These are phyloP conservation scores for Drosophila borborema DNA, from an alignment of 2,888 invertebrate species.

Conservation along the genomic window DNA sequence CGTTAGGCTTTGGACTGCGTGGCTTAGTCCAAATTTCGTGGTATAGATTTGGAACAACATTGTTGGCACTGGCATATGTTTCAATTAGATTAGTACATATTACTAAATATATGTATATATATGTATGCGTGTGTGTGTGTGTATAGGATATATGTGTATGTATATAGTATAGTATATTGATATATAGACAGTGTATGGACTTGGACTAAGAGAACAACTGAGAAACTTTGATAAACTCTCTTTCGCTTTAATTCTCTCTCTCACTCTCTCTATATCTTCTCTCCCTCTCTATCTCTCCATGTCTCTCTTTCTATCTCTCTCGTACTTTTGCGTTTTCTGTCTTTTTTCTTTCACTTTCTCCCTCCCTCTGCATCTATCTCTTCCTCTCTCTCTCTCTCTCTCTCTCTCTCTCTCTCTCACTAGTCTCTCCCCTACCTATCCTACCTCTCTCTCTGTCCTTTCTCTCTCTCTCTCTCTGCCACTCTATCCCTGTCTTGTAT, in stretches of 20 bases:
- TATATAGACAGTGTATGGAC: slow-evolving; percentile 40
- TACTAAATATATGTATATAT: slow-evolving; percentile 7
- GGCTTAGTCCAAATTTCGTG: slow-evolving; percentile 17
- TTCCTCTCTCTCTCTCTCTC: background rate
- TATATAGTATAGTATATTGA: background rate
- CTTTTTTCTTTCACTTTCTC: background rate
- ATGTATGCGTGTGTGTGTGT: background rate
- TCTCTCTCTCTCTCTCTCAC: background rate
- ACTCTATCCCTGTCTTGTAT: slow-evolving; percentile 1
- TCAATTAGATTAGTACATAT: slow-evolving; percentile 9
- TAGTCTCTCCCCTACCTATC: background rate
- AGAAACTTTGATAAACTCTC: background rate
- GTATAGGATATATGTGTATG: slow-evolving; percentile 6
- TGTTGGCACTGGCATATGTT: slow-evolving; percentile 65
- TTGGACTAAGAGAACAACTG: slow-evolving; percentile 21
- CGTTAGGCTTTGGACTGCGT: slow-evolving; percentile 4
- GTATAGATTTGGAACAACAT: slow-evolving; percentile 64
- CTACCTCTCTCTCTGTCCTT: background rate
- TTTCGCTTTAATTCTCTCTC: background rate
- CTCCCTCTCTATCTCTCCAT: background rate
- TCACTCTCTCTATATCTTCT: background rate
- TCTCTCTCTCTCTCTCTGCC: background rate
- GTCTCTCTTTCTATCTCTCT: background rate
- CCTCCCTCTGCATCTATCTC: background rate
- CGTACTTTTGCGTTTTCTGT: background rate